Percentiles rank a stretch among this genome's conserved stretches.
These are phyloP conservation scores for Caenorhabditis inopinata DNA, from an alignment of 1,140 invertebrate genomes.

Conservation along the genomic window DNA sequence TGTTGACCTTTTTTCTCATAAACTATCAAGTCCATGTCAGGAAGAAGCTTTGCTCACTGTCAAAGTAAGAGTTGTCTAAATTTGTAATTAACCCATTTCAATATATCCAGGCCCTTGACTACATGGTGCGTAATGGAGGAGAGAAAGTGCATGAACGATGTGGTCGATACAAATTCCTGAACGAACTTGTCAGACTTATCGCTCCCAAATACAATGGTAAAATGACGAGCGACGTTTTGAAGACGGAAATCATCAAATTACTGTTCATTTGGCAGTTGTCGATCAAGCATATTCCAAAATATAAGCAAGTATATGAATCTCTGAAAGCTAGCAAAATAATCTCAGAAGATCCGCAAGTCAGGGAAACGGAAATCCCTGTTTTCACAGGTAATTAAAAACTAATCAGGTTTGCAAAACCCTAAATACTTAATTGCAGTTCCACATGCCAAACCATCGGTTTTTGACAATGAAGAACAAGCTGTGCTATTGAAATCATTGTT, in stretches of 20 bases:
- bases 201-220: constrained; percentile 37
- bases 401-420: neutral
- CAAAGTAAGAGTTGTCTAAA: neutral
- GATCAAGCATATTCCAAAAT: constrained; percentile 10
- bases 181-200: constrained; percentile 41
- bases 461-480: constrained; percentile 7
- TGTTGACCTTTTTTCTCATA: neutral
- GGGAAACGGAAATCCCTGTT: constrained; percentile 1
- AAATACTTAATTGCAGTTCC: neutral
- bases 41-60: neutral
- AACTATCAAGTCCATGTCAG: neutral
- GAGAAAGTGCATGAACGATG: constrained; percentile 40
- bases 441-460: neutral
- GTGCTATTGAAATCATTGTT: neutral
- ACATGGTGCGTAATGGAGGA: constrained; percentile 38
- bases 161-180: constrained; percentile 43
- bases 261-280: constrained; percentile 18
- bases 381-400: neutral
- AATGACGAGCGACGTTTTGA: constrained; percentile 7
- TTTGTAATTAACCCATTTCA: neutral
- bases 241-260: constrained; percentile 15
- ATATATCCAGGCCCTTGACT: constrained; percentile 29
- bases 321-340: constrained; percentile 1
- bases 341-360: neutral
- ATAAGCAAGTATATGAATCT: constrained; percentile 5